These are phyloP conservation scores for Spisula solida DNA, from an alignment of 2,888 invertebrate species.

Conservation along the genomic window DNA sequence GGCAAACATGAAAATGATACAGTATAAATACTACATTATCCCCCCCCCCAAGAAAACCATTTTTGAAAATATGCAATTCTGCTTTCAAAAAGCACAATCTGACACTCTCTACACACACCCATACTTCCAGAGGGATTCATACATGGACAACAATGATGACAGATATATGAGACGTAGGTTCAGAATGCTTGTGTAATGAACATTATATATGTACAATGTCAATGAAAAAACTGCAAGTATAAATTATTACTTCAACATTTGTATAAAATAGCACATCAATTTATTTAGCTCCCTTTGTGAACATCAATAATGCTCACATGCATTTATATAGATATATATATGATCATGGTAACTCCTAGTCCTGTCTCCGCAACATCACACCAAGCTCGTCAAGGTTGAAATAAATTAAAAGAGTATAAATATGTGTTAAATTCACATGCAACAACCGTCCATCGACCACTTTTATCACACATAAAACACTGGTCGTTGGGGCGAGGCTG, in stretches of 20 bases:
- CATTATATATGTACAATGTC: slow-evolving; percentile 62
- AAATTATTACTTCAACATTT: slow-evolving; percentile 54
- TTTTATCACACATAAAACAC: slow-evolving; percentile 52
- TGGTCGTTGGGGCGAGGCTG: slow-evolving; percentile 31
- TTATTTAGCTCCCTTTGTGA: slow-evolving; percentile 52
- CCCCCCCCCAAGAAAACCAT: not conserved
- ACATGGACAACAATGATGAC: slow-evolving; percentile 39
- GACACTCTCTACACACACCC: not conserved
- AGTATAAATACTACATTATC: not conserved
- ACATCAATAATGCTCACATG: slow-evolving; percentile 44
- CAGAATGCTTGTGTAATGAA: slow-evolving; percentile 67
- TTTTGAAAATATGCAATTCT: slow-evolving; percentile 71
- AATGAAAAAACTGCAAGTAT: slow-evolving; percentile 48
- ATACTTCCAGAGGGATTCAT: not conserved
- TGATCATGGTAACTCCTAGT: slow-evolving; percentile 75
- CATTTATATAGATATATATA: slow-evolving; percentile 8
- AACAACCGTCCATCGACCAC: slow-evolving; percentile 41
- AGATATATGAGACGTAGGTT: slow-evolving; percentile 38
- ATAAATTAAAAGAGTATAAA: slow-evolving; percentile 58
- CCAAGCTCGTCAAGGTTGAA: slow-evolving; percentile 50
- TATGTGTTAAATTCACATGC: slow-evolving; percentile 55
- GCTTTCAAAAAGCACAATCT: slow-evolving; percentile 46
- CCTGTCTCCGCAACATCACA: slow-evolving; percentile 49
- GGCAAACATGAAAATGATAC: not conserved
- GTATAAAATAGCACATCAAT: slow-evolving; percentile 57